Evolutionary conservation across 2,797 vertebrate genomes (phyloP).

Genomic region (Tapera naevia): DNA sequence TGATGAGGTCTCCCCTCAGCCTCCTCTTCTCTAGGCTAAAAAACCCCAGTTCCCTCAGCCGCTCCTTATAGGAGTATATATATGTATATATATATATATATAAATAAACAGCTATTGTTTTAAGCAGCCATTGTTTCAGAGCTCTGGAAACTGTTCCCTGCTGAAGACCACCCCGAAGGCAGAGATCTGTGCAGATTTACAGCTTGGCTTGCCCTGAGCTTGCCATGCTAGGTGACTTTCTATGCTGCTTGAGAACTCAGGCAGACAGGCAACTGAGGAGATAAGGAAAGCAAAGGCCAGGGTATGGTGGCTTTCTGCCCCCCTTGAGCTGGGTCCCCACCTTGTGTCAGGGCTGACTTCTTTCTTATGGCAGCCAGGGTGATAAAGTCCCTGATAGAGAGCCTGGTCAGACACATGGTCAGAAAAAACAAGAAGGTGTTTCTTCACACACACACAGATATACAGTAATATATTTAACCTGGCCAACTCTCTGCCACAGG

Average conservation of each 20-base stretch:
- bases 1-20: too few relatives aligned
- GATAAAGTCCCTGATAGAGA: background rate
- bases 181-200: background rate
- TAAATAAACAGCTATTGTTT: slow-evolving; percentile 60
- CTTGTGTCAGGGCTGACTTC: background rate
- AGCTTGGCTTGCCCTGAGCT: background rate
- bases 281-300: background rate
- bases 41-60: too few relatives aligned
- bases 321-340: background rate
- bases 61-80: too few relatives aligned
- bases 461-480: background rate
- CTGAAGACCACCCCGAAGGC: slow-evolving; percentile 51
- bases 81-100: background rate
- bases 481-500: background rate
- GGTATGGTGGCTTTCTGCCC: background rate
- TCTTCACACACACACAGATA: background rate
- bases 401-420: background rate
- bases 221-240: background rate
- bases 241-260: rapidly evolving
- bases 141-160: slow-evolving; percentile 54
- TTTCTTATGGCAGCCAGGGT: background rate
- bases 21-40: too few relatives aligned
- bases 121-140: slow-evolving; percentile 62
- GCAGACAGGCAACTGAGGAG: background rate
- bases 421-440: background rate